Base-by-base conservation (phyloP, 1,140 invertebrate genomes). In the Drosophila asahinai region DNA sequence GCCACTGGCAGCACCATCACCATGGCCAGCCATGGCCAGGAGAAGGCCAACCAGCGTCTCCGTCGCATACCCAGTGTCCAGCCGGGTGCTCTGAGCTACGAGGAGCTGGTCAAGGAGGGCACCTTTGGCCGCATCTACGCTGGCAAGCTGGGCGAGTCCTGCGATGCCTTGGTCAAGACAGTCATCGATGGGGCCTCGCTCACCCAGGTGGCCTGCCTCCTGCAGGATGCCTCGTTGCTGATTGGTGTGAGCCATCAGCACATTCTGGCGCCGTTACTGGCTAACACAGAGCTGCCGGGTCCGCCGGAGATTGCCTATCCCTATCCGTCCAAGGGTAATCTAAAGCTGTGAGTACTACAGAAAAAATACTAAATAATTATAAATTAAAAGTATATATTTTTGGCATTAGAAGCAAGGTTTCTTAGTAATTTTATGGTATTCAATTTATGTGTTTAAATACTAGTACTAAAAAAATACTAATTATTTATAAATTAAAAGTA, bases 151-250 rank as follows among this genome's bases (percentile, higher is more conserved):
- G 95, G 95, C 5, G 95, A 95, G 19, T 95, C 96, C 8, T 95
- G 97, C 86, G 96, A 97, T 62, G 96, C 98, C 27, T 95, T 97
- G 68, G 95, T 98, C 59, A 98, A 98, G 94, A 98, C 97, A 30
- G 96, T 95, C 94, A 66, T 94, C 96, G 97, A 97, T 90, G 96
- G 97, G 43, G 97, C 97, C 12, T 97, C 97, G 5, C 94, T 96
- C 49, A 96, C 97, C 83, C 97, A 98, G 93, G 95, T 97, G 2
- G 96, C 97, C 5, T 93, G 97, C 47, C 94, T 98, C 49, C 95
- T 98, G 55, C 95, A 96, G 6, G 97, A 98, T 93, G 97, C 97
- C 5, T 96, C 97, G 25, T 95, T 97, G 86, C 94, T 98, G 75
- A 97, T 96, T 70, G 97, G 97, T 8, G 93, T 98, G 57, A 95